Evolutionary conservation across 1,140 invertebrate species (phyloP).

Genomic region (Rhynchophorus ferrugineus): DNA sequence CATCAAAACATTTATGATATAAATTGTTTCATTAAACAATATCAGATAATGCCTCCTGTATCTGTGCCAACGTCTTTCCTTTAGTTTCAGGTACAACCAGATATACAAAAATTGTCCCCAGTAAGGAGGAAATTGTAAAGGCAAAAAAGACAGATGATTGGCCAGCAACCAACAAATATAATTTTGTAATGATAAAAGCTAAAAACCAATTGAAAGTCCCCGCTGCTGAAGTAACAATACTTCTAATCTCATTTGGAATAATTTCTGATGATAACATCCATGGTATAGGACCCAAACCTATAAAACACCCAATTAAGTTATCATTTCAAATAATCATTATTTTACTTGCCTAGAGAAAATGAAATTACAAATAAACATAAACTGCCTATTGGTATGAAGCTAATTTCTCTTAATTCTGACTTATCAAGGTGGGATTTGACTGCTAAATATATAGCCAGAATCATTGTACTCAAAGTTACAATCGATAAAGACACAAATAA

Average conservation of each 20-base stretch:
- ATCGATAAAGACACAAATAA: slow-evolving; percentile 57
- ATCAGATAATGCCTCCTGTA: slow-evolving; percentile 49
- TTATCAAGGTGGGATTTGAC: slow-evolving; percentile 39
- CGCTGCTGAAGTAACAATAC: slow-evolving; percentile 64
- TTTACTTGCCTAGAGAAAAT: slow-evolving; percentile 47
- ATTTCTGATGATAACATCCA: slow-evolving; percentile 72
- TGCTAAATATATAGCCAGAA: slow-evolving; percentile 57
- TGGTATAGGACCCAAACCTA: slow-evolving; percentile 75
- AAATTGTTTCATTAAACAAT: too few relatives aligned
- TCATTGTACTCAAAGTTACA: slow-evolving; percentile 57
- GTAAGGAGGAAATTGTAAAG: slow-evolving; percentile 53
- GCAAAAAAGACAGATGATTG: slow-evolving; percentile 50
- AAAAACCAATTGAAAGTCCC: slow-evolving; percentile 70
- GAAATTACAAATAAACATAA: slow-evolving; percentile 69
- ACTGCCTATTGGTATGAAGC: slow-evolving; percentile 64
- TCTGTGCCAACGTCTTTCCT: slow-evolving; percentile 62
- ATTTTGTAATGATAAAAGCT: slow-evolving; percentile 76
- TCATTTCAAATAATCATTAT: neutral
- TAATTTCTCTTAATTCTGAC: slow-evolving; percentile 16
- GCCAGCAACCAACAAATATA: slow-evolving; percentile 46
- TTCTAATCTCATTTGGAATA: slow-evolving; percentile 67
- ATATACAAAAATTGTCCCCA: slow-evolving; percentile 58
- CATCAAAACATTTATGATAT: too few relatives aligned
- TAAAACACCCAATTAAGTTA: neutral
- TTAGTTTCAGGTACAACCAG: slow-evolving; percentile 72